Base-by-base conservation (phyloP, 2,888 invertebrate genomes). In the Phanerotoma sp. region DNA sequence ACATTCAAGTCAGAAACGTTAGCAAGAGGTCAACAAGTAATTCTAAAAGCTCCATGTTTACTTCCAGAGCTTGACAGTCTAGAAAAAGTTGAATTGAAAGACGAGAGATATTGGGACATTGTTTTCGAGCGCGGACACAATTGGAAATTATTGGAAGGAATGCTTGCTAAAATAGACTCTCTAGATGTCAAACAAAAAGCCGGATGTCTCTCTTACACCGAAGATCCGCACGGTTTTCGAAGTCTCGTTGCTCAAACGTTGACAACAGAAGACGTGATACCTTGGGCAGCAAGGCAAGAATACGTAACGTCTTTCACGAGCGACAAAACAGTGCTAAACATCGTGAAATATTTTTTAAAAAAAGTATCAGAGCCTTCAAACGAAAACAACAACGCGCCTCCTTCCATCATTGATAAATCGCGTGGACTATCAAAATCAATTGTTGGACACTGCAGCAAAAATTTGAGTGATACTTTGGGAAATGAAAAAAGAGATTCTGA, bases 91-190 rank as follows among this genome's bases (percentile, higher is more conserved):
- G 82, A 84, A 63, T 83, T 96, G 5, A 83, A 88, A 61, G 96
- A 96, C 75, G 86, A 89, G 3, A 80, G 94, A 42, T 96, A 96
- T 77, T 96, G 95, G 95, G 88, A 91, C 2, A 87, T 95, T 41
- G 82, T 84, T 10, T 96, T 95, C 79, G 87, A 89, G 65, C 81
- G 86, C 53, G 86, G 86, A 40, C 83, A 88, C 55, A 94, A 95
- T 75, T 96, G 94, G 93, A 84, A 88, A 51, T 85, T 88, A 59
- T 78, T 95, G 54, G 81, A 86, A 64, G 82, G 82, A 60, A 84
- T 89, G 66, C 75, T 92, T 1, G 79, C 84, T 47, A 83, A 84
- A 65, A 85, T 86, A 1, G 85, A 86, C 66, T 86, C 86, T 38
- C 81, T 96, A 33, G 88, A 89, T 71, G 89, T 96, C 11, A 95